phyloP scores from a whole-genome alignment of 2,113 vertebrate genomes.

The Epinephelus lanceolatus region DNA sequence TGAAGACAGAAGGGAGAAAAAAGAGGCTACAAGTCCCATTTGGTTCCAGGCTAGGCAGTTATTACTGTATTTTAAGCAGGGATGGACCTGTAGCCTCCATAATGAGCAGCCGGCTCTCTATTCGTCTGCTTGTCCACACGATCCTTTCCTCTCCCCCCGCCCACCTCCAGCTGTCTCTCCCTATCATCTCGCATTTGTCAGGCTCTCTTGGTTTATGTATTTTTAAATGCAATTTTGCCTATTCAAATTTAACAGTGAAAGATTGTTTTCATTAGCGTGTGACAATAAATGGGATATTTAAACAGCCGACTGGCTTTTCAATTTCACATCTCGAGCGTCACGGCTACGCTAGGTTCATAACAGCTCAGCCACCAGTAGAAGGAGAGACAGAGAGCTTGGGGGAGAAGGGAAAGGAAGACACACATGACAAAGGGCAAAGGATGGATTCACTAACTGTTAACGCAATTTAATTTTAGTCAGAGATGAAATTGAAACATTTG shows the following conservation, averaged over 20 bases:
- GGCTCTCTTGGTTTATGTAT: constrained; percentile 77
- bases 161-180: constrained; percentile 8
- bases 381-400: neutral
- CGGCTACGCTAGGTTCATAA: constrained; percentile 33
- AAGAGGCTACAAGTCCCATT: neutral
- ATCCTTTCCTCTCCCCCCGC: neutral
- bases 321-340: constrained; percentile 78
- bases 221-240: constrained; percentile 77
- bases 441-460: constrained; percentile 31
- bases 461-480: constrained; percentile 35
- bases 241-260: constrained; percentile 80
- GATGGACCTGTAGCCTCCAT: neutral
- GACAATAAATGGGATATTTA: constrained; percentile 84
- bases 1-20: neutral
- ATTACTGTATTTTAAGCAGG: constrained; percentile 19
- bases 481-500: constrained; percentile 53
- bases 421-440: neutral
- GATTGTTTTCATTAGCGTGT: constrained; percentile 83
- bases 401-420: neutral
- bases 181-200: constrained; percentile 70
- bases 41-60: neutral
- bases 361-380: constrained; percentile 21
- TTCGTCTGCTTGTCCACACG: neutral
- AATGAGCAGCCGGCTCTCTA: constrained; percentile 19
- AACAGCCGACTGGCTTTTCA: constrained; percentile 84